Percentiles rank a stretch among this genome's conserved stretches.
Conservation (phyloP, 64 coral and sea anemone species). For the Actinia equina region DNA sequence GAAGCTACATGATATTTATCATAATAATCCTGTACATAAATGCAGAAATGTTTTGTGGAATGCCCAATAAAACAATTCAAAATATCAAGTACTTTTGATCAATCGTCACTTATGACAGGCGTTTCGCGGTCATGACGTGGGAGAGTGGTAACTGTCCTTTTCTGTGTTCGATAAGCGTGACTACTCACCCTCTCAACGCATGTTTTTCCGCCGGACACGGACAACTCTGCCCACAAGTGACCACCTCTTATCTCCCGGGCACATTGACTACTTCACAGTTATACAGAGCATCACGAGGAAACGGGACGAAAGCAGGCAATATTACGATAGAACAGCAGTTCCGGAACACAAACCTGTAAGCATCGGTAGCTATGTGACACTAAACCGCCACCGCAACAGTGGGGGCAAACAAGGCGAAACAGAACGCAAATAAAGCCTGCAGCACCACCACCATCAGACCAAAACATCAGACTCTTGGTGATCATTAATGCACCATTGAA, state of each 20-base stretch:
- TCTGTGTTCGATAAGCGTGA: too few species aligned
- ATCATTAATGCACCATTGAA: not conserved
- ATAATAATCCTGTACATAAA: too few species aligned
- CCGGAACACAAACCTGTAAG: constrained; percentile 34
- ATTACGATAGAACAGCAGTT: constrained; percentile 32
- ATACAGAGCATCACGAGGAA: constrained; percentile 24
- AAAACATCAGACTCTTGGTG: not conserved
- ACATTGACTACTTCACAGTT: constrained; percentile 17
- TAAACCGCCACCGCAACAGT: constrained; percentile 26
- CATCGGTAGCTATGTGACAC: constrained; percentile 36
- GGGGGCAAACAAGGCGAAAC: constrained; percentile 1
- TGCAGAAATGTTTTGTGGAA: too few species aligned
- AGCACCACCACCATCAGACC: constrained; percentile 1
- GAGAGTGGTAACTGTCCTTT: too few species aligned
- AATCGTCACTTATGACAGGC: too few species aligned
- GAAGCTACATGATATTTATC: too few species aligned
- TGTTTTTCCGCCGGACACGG: constrained; percentile 38
- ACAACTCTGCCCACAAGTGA: constrained; percentile 36
- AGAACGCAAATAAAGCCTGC: constrained; percentile 24
- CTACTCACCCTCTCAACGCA: constrained; percentile 61
- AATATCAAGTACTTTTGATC: too few species aligned
- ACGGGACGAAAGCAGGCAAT: constrained; percentile 10
- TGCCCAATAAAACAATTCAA: too few species aligned
- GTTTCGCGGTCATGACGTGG: too few species aligned
- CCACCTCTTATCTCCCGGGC: constrained; percentile 6